Conservation (phyloP, 2,888 invertebrate genomes). For the Lochmaea crataegi region DNA sequence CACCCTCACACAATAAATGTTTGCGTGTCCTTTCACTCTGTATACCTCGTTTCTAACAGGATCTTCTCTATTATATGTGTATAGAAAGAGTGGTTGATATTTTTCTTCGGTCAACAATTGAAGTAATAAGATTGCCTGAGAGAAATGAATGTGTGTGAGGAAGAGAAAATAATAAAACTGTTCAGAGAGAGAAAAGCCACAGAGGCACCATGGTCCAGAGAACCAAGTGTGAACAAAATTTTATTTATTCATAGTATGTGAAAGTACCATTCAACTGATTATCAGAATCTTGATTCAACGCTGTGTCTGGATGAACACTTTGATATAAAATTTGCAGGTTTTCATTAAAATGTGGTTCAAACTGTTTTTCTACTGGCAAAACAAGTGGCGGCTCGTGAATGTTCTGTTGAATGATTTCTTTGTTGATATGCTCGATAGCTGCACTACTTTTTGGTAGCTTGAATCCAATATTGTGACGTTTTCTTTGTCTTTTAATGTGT, state of each 20-base stretch:
- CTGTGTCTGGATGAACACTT: not conserved
- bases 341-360: not conserved
- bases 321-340: not conserved
- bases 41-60: no score
- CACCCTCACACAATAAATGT: no score
- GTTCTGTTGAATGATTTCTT: not conserved
- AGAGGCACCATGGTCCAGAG: not conserved
- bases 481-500: not conserved
- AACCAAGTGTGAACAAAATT: no score
- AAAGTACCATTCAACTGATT: not conserved
- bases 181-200: no score
- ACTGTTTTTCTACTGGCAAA: not conserved
- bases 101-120: no score
- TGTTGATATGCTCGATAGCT: not conserved
- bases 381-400: not conserved
- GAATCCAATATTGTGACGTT: not conserved
- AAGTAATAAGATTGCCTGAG: no score
- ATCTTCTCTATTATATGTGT: no score
- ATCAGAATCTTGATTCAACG: not conserved
- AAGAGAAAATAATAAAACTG: no score
- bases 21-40: no score
- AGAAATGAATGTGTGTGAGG: no score
- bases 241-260: not conserved
- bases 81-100: no score
- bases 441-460: not conserved